phyloP scores from a whole-genome alignment of 2,888 invertebrate species.

The Lasioglossum zephyrum region DNA sequence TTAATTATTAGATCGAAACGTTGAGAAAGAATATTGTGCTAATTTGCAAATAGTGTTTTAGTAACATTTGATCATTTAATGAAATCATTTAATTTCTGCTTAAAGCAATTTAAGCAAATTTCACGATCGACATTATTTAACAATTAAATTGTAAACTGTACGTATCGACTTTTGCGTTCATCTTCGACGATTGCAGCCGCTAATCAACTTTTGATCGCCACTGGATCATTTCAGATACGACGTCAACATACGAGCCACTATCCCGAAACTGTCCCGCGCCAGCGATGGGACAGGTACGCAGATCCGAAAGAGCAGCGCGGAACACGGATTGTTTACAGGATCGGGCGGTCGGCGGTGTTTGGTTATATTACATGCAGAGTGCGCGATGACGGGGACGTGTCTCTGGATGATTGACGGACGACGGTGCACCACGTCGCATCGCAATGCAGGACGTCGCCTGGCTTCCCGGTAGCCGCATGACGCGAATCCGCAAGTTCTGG shows the following conservation, averaged over 20 bases:
- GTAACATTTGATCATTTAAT: no score
- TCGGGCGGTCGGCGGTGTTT: constrained; percentile 65
- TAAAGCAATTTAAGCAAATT: no score
- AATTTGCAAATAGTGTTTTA: no score
- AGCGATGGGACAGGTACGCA: constrained; percentile 24
- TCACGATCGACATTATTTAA: no score
- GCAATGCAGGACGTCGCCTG: constrained; percentile 79
- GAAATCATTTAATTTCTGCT: no score
- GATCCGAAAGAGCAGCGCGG: constrained; percentile 42
- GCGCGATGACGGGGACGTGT: constrained; percentile 79
- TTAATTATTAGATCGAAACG: no score
- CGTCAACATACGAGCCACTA: constrained; percentile 33
- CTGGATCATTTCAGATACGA: background rate
- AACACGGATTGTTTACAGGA: constrained; percentile 71
- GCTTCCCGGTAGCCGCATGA: constrained; percentile 83
- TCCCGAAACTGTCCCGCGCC: background rate
- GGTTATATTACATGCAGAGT: constrained; percentile 76
- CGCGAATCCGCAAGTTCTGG: constrained; percentile 79
- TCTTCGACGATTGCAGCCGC: no score
- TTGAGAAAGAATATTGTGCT: no score
- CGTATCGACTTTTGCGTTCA: no score
- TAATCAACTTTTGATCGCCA: background rate
- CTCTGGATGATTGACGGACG: constrained; percentile 80
- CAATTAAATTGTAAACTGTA: no score
- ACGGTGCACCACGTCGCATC: constrained; percentile 77